A percentile compares a stretch with the other conserved stretches of the same genome.
These are phyloP conservation scores for Athrips mouffetella DNA, from an alignment of 2,888 invertebrate genomes.

Conservation along the genomic window DNA sequence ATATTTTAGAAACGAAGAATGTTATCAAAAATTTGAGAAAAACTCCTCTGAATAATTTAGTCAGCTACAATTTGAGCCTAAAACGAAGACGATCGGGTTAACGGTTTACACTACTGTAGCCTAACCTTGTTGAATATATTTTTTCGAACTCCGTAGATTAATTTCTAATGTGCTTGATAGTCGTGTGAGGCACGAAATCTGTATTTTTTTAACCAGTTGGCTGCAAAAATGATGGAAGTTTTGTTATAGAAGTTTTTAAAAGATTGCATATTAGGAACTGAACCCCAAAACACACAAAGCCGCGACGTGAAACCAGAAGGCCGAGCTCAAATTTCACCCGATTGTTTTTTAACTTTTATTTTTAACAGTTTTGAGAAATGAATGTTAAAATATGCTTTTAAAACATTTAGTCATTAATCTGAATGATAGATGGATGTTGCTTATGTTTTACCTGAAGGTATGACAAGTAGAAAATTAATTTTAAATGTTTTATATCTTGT, in stretches of 20 bases:
- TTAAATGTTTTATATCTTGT: neutral
- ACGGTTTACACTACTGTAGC: too few relatives aligned
- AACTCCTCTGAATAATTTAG: too few relatives aligned
- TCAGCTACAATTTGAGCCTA: too few relatives aligned
- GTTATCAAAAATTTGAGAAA: too few relatives aligned
- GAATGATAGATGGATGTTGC: neutral
- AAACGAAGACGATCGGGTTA: too few relatives aligned
- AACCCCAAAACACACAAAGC: neutral
- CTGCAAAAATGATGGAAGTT: neutral
- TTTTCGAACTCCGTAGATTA: too few relatives aligned
- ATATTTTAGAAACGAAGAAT: too few relatives aligned
- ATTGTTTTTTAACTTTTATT: neutral
- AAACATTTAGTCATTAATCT: conserved; percentile 8
- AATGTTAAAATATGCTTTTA: neutral
- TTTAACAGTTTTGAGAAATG: neutral
- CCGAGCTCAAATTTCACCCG: neutral
- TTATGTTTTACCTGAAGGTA: neutral
- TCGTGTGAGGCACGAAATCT: too few relatives aligned
- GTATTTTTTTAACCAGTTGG: too few relatives aligned
- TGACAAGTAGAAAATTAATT: conserved; percentile 1
- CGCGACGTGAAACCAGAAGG: neutral
- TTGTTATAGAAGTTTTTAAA: too few relatives aligned
- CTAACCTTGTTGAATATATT: too few relatives aligned
- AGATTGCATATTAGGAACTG: neutral
- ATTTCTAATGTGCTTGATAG: too few relatives aligned